Evolutionary conservation across 2,797 vertebrate genomes (phyloP), one percentile per base, ranked within the genome.

Genomic region (Toxotes lorentzi): DNA sequence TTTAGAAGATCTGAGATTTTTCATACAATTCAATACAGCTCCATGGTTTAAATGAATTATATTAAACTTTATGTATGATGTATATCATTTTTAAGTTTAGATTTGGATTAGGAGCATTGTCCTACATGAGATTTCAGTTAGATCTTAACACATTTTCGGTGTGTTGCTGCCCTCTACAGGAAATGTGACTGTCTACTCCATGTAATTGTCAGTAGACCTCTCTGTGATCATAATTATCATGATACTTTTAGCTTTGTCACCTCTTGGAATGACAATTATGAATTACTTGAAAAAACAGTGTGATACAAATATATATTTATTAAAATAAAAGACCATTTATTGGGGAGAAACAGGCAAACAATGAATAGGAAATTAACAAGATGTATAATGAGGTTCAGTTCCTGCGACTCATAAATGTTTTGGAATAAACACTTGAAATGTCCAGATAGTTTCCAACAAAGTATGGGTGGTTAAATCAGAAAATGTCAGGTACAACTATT

Each of bases 91-190:
- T 57, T 41, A 43, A 1, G 14, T 27, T 23, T 51, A 40, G 27
- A 30, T 30, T 30, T 30, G 27, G 27, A 30, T 30, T 10, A 14
- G 50, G n/a, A 27, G 21, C 19, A 67, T 12, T 21, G 12, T 30
- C 35, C 30, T 48, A 70, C 0, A 6, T 4, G 10, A 67, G 4
- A 50, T 16, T 40, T 62, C 21, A 53, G 17, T 9, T 17, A 30
- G 7, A 32, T 27, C 61, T 59, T 0, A 5, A n/a, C 34, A 56
- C 50, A 56, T 71, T 80, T 58, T 2, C 75, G 17, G 79, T 61
- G 11, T 61, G 38, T 64, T 91, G 84, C 87, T 88, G 88, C 91
- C 89, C 86, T 88, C 92, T 90, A 68, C 61, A 80, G 83, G 88
- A 60, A 14, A n/a, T 1, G 66, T 2, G 0, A n/a, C 6, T 58